Percentiles rank a stretch among this genome's conserved stretches.
Evolutionary conservation across 2,797 vertebrate species (phyloP).

Genomic region (Toxotes lorentzi): DNA sequence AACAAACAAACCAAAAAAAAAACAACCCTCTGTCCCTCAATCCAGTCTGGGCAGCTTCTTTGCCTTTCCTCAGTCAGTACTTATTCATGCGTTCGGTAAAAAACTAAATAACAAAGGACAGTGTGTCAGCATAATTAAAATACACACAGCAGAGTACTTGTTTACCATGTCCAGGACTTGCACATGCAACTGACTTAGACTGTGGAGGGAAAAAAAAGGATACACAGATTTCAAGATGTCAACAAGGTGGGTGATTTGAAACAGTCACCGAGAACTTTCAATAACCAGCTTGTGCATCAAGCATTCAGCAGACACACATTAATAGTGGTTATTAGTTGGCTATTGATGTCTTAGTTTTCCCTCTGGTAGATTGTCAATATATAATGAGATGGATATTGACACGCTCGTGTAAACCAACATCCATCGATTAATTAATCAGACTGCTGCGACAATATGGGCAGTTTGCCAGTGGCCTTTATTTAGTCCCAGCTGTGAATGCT

Average conservation of each 20-base stretch:
- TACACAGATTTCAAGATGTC: background rate
- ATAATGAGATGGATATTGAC: conserved; percentile 16
- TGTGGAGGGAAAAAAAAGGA: background rate
- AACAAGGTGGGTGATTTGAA: background rate
- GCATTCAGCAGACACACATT: conserved; percentile 10
- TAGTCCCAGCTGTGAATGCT: conserved; percentile 13
- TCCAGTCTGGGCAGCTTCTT: background rate
- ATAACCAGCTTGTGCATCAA: background rate
- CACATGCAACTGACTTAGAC: background rate
- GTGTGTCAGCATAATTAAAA: background rate
- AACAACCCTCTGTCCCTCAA: background rate
- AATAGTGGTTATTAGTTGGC: conserved; percentile 36
- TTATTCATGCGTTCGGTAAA: background rate
- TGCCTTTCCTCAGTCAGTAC: background rate
- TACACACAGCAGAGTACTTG: background rate
- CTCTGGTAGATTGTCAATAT: conserved; percentile 13
- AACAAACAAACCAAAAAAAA: too few species aligned
- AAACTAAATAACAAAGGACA: background rate
- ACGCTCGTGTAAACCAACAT: conserved; percentile 28
- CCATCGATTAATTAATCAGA: conserved; percentile 30
- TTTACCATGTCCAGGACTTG: background rate
- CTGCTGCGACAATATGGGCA: conserved; percentile 6
- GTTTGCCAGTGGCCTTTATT: conserved; percentile 9
- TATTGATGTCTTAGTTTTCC: conserved; percentile 22
- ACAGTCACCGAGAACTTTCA: background rate